Evolutionary conservation across 2,888 invertebrate genomes (phyloP), one percentile per base, ranked within the genome.

Genomic region (Elegia similella): DNA sequence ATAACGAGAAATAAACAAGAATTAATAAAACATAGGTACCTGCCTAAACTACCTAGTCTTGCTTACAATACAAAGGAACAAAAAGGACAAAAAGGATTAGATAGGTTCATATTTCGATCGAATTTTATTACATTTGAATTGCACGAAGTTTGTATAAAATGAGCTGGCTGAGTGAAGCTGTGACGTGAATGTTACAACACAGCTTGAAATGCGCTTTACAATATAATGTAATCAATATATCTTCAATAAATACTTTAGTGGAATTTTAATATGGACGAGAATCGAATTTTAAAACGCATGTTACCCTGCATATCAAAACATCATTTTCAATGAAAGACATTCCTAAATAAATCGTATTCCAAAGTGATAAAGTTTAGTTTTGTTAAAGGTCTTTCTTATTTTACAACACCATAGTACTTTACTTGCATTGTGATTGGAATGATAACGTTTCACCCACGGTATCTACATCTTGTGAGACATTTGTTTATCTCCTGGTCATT

Each of bases 211-310:
- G n/a, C 0, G 6, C 75, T 70, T 63, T 52, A 59, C 59, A 60
- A 64, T 59, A 61, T 59, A 60, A 60, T 63, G 66, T 65, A 58
- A 61, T 59, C 65, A 65, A 73, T 75, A 73, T 72, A 70, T 69
- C 70, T 73, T 72, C 55, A 53, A 61, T 52, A 58, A 61, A 60
- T 61, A 54, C 58, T 55, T 58, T 59, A 60, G 47, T 58, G 57
- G 77, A 73, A 78, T 75, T 63, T 64, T 65, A 75, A 75, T 62
- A 58, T 12, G 23, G 47, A 53, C 56, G 48, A 57, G 59, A 8
- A 13, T 42, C 6, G 57, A 62, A 59, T 59, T 47, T 57, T 38
- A 52, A 56, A 56, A 30, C 30, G 15, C 48, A 32, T 15, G 16
- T 48, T 48, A 48, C 48, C 32, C 13, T 32, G 32, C 32, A 48